A percentile compares a stretch with the other conserved stretches of the same genome.
Evolutionary conservation across 2,797 vertebrate species (phyloP).

Genomic region (Diceros bicornis): DNA sequence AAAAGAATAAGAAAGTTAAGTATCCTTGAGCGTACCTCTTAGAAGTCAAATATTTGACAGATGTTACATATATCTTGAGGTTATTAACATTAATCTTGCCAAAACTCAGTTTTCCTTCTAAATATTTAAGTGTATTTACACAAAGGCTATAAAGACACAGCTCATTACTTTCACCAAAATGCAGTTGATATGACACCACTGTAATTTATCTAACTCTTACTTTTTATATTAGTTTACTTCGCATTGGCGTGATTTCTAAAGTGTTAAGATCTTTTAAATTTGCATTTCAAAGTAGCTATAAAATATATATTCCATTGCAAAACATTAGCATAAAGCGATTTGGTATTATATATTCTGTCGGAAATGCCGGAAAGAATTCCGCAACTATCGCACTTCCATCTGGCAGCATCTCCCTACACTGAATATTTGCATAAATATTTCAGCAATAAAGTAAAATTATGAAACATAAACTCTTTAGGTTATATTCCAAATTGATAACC

Average conservation of each 20-base stretch:
- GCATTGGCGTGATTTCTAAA: slow-evolving; percentile 83
- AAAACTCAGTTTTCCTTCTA: slow-evolving; percentile 69
- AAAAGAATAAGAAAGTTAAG: not conserved
- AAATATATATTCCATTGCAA: slow-evolving; percentile 87
- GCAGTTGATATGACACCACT: slow-evolving; percentile 51
- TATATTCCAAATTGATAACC: slow-evolving; percentile 89
- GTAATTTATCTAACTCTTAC: slow-evolving; percentile 79
- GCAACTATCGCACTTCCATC: slow-evolving; percentile 89
- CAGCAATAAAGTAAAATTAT: slow-evolving; percentile 90
- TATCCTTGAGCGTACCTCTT: not conserved
- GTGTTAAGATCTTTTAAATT: slow-evolving; percentile 86
- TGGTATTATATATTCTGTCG: slow-evolving; percentile 87
- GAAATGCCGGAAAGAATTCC: slow-evolving; percentile 89
- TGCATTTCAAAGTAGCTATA: slow-evolving; percentile 90
- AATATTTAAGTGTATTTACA: slow-evolving; percentile 80
- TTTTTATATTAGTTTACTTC: slow-evolving; percentile 86
- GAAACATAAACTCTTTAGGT: slow-evolving; percentile 89
- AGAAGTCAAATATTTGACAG: slow-evolving; percentile 63
- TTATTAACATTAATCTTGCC: slow-evolving; percentile 63
- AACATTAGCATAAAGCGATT: slow-evolving; percentile 90
- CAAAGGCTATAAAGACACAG: slow-evolving; percentile 66
- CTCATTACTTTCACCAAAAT: slow-evolving; percentile 75
- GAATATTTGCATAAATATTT: slow-evolving; percentile 91
- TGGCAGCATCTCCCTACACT: slow-evolving; percentile 88
- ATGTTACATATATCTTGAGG: not conserved